Base-by-base conservation (phyloP, 2,888 invertebrate genomes). In the Microctonus brassicae region DNA sequence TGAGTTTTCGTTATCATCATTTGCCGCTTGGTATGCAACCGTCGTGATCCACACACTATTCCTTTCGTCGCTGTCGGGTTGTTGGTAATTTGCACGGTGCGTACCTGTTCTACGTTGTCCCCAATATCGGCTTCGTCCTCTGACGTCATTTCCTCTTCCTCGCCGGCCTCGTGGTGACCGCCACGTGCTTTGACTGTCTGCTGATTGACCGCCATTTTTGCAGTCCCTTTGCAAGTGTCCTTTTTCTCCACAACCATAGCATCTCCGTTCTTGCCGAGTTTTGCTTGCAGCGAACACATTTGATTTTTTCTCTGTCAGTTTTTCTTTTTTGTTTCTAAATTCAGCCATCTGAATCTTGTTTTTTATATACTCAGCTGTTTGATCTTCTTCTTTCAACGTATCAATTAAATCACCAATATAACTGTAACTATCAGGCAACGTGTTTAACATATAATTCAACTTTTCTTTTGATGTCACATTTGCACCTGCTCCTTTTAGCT, bases 371-470 rank as follows among this genome's bases (percentile, higher is more conserved):
- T 79, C 80, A 0, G 77, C 76, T 9, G 79, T 81, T 73, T 76
- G 66, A 13, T 80, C 73, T 11, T 67, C 60, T 62, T 73, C 78
- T 42, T 71, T 73, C 17, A 82, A 24, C 0, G 77, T 69, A 74
- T 81, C 79, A 7, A 81, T 72, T 20, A 78, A 60, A 72, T 80
- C 81, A 17, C 78, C 80, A 62, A 81, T 77, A 62, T 81, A 73
- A 61, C 78, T 78, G n/a, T 77, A 77, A 22, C 67, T 70, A 63
- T 57, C 36, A 52, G 81, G 80, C 24, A 82, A 67, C 33, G 77
- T 72, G 47, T 68, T 78, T 7, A 82, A 24, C 76, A 82, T 74
- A 58, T 81, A 82, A 22, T 72, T 76, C 67, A 29, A 29, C 7
- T 82, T 80, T 62, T 80, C 79, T 22, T 73, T 20, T 74, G 79